These are phyloP conservation scores for Macrochelys suwanniensis DNA, from an alignment of 2,797 vertebrate species.

Conservation along the genomic window DNA sequence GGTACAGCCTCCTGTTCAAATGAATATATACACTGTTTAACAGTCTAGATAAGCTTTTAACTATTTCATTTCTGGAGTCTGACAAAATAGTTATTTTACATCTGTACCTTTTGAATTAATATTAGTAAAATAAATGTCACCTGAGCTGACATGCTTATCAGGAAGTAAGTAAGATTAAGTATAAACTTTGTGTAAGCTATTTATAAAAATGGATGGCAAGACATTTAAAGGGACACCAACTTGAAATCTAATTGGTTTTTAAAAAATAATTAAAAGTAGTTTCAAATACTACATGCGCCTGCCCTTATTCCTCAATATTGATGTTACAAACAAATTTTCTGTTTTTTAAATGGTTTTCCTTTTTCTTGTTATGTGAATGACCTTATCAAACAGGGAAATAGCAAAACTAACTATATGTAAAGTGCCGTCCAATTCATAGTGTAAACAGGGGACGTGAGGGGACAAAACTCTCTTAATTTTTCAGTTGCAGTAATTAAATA, in stretches of 20 bases:
- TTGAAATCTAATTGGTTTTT: background rate
- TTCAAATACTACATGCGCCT: background rate
- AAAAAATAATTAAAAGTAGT: background rate
- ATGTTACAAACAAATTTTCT: background rate
- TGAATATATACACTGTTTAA: constrained; percentile 15
- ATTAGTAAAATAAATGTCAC: background rate
- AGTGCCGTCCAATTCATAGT: background rate
- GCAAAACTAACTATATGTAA: background rate
- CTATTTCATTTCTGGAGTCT: background rate
- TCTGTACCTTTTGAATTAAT: background rate
- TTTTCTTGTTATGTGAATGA: background rate
- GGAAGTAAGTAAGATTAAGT: constrained; percentile 1
- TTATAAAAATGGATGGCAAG: background rate
- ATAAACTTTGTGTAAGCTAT: background rate
- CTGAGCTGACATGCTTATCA: background rate
- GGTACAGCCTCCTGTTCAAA: background rate
- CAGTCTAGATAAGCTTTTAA: constrained; percentile 41
- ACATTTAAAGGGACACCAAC: background rate
- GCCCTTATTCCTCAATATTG: background rate
- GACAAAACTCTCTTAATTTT: background rate
- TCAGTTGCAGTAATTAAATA: background rate
- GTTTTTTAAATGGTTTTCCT: background rate
- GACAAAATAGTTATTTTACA: background rate
- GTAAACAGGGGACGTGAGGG: background rate
- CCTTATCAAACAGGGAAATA: rapidly evolving